A percentile compares a stretch with the other conserved stretches of the same genome.
phyloP scores from a whole-genome alignment of 2,888 invertebrate species.

The Thymelicus sylvestris region DNA sequence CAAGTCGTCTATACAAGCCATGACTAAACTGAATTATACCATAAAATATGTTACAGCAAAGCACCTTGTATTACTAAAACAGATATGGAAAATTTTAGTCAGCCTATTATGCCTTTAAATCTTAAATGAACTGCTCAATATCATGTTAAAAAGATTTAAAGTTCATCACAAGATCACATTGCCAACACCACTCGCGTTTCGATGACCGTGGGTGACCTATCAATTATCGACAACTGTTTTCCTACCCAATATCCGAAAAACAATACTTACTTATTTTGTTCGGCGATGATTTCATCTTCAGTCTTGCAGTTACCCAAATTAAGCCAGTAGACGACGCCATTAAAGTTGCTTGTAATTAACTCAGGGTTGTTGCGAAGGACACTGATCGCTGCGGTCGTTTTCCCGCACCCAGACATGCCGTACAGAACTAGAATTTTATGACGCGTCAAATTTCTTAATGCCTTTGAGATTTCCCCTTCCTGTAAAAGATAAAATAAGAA shows the following conservation, averaged over 20 bases:
- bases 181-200: no score
- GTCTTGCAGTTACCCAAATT: conserved; percentile 80
- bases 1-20: no score
- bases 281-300: conserved; percentile 74
- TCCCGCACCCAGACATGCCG: conserved; percentile 91
- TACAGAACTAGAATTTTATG: conserved; percentile 86
- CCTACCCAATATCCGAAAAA: neutral
- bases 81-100: no score
- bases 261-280: conserved; percentile 71
- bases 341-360: conserved; percentile 81
- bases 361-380: conserved; percentile 80
- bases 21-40: no score
- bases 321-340: conserved; percentile 84
- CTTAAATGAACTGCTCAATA: no score
- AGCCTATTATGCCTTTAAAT: no score
- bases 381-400: conserved; percentile 87
- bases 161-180: no score
- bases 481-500: conserved; percentile 49
- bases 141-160: no score
- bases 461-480: conserved; percentile 78
- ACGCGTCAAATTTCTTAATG: conserved; percentile 73
- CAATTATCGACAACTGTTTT: no score
- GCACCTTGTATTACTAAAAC: no score
- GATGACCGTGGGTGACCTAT: no score
- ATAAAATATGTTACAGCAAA: no score